These are phyloP conservation scores for Passerculus sandwichensis DNA, from an alignment of 2,797 vertebrate species.

Conservation along the genomic window DNA sequence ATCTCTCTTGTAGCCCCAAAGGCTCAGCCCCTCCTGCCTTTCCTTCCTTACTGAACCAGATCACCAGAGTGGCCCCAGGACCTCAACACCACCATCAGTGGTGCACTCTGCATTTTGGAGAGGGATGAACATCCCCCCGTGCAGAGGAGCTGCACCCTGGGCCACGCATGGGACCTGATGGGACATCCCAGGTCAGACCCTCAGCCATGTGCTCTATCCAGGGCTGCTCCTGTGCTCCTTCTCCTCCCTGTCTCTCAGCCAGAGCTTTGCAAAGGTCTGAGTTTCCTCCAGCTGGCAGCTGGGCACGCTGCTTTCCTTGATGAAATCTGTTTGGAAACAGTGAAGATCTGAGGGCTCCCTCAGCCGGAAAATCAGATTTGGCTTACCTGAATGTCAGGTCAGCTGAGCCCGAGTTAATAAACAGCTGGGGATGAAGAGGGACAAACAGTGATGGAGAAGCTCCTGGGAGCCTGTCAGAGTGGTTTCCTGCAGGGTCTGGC, in stretches of 20 bases:
- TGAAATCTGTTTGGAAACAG: background rate
- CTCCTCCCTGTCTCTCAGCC: background rate
- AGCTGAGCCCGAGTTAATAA: slow-evolving; percentile 12
- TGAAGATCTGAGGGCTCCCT: slow-evolving; percentile 15
- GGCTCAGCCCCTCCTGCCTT: background rate
- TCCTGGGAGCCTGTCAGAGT: background rate
- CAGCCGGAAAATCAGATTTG: background rate
- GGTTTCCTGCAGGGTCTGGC: background rate
- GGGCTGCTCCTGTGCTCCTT: background rate
- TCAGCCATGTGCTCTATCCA: background rate
- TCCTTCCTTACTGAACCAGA: fast-evolving
- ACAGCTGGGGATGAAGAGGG: background rate
- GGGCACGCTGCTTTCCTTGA: background rate
- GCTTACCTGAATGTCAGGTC: slow-evolving; percentile 21
- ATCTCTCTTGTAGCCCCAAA: background rate
- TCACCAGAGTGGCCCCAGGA: background rate
- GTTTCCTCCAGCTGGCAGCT: background rate
- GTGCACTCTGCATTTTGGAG: background rate
- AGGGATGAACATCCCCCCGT: fast-evolving
- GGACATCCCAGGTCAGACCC: background rate
- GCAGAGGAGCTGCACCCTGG: background rate
- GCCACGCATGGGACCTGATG: fast-evolving
- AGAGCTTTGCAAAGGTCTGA: background rate
- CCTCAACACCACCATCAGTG: background rate
- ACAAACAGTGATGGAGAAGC: background rate